phyloP scores from a whole-genome alignment of 2,888 invertebrate genomes.

The Tryphoninae sp. region DNA sequence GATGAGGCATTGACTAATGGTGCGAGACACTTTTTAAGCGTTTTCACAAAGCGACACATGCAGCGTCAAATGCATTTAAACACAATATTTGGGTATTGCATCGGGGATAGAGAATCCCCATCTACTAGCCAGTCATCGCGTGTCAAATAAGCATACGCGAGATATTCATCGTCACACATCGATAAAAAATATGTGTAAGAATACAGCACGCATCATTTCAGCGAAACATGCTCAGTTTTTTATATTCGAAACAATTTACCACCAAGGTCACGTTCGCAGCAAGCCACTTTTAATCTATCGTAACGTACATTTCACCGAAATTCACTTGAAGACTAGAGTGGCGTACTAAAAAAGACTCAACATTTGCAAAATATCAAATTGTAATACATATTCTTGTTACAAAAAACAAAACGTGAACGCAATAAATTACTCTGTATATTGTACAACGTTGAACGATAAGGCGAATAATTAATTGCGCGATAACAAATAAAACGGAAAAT shows the following conservation, averaged over 20 bases:
- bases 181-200: slow-evolving; percentile 41
- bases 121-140: slow-evolving; percentile 37
- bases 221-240: slow-evolving; percentile 2
- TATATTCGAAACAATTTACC: slow-evolving; percentile 20
- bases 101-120: slow-evolving; percentile 13
- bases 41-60: slow-evolving; percentile 34
- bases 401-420: slow-evolving; percentile 53
- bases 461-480: slow-evolving; percentile 32
- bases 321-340: slow-evolving; percentile 70
- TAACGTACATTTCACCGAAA: slow-evolving; percentile 53
- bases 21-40: slow-evolving; percentile 32
- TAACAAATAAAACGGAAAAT: slow-evolving; percentile 20
- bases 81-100: neutral
- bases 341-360: slow-evolving; percentile 64
- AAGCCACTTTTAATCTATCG: slow-evolving; percentile 26
- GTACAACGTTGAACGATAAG: slow-evolving; percentile 59
- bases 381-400: slow-evolving; percentile 49
- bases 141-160: slow-evolving; percentile 11
- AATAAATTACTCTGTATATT: slow-evolving; percentile 58
- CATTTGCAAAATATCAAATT: slow-evolving; percentile 60
- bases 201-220: slow-evolving; percentile 12
- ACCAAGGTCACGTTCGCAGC: slow-evolving; percentile 22
- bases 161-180: slow-evolving; percentile 40
- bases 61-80: slow-evolving; percentile 38
- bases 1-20: slow-evolving; percentile 42